Conservation (phyloP, 2,113 vertebrate genomes). For the Tragelaphus strepsiceros region DNA sequence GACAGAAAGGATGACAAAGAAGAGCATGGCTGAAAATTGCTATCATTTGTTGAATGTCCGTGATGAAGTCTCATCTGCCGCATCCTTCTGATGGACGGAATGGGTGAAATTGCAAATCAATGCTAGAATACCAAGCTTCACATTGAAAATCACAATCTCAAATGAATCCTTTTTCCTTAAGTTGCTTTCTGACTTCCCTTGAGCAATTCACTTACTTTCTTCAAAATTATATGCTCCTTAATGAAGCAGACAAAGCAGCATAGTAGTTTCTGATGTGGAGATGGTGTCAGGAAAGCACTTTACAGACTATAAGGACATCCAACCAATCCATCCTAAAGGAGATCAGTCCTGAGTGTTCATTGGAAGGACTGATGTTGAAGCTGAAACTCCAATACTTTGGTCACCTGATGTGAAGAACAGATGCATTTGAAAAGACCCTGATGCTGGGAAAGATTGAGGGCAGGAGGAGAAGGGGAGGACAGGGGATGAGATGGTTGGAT, state of each 20-base stretch:
- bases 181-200: neutral
- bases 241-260: neutral
- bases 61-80: neutral
- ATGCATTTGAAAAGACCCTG: neutral
- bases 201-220: neutral
- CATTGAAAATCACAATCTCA: neutral
- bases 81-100: neutral
- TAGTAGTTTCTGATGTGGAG: neutral
- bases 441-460: neutral
- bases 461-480: neutral
- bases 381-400: neutral
- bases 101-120: neutral
- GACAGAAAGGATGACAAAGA: neutral
- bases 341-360: neutral
- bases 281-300: neutral
- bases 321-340: neutral
- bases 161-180: neutral
- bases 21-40: neutral
- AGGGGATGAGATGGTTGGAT: neutral
- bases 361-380: neutral
- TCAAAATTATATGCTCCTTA: neutral
- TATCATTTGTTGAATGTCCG: neutral
- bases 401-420: neutral
- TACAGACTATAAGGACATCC: neutral
- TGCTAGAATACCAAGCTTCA: neutral